Evolutionary conservation across 1,140 invertebrate species (phyloP).

Genomic region (Drosophila truncata): DNA sequence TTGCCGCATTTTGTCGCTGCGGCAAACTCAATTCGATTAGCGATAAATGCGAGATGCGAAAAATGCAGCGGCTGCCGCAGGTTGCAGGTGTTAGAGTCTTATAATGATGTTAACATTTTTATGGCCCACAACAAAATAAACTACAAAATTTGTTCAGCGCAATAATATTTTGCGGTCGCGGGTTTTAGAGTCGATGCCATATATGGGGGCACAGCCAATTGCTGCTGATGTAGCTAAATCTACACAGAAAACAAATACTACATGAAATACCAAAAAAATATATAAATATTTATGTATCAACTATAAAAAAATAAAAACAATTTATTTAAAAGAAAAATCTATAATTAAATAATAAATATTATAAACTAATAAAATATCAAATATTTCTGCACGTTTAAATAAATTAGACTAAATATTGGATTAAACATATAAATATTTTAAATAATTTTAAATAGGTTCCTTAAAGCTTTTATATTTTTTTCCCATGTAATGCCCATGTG

Average conservation of each 20-base stretch:
- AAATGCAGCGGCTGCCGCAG: constrained; percentile 39
- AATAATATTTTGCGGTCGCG: constrained; percentile 70
- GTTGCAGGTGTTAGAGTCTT: constrained; percentile 79
- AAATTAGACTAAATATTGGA: background rate
- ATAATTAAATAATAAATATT: no score
- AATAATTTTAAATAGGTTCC: background rate
- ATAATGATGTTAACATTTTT: constrained; percentile 84
- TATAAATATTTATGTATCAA: no score
- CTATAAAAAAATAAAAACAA: no score
- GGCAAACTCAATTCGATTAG: constrained; percentile 71
- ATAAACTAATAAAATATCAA: no score
- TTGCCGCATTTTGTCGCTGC: constrained; percentile 35
- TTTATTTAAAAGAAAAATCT: no score
- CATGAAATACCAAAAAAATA: background rate
- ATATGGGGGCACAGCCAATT: constrained; percentile 64
- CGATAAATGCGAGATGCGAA: constrained; percentile 79
- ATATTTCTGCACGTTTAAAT: no score
- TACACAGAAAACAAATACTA: background rate
- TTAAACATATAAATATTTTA: background rate
- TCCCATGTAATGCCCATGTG: constrained; percentile 17
- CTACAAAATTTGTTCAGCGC: constrained; percentile 77
- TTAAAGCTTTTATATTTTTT: background rate
- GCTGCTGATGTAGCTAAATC: constrained; percentile 11
- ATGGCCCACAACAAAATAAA: constrained; percentile 75
- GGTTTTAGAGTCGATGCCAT: constrained; percentile 33